phyloP scores from a whole-genome alignment of 2,797 vertebrate genomes.

The Mormyrus proboscirostris region DNA sequence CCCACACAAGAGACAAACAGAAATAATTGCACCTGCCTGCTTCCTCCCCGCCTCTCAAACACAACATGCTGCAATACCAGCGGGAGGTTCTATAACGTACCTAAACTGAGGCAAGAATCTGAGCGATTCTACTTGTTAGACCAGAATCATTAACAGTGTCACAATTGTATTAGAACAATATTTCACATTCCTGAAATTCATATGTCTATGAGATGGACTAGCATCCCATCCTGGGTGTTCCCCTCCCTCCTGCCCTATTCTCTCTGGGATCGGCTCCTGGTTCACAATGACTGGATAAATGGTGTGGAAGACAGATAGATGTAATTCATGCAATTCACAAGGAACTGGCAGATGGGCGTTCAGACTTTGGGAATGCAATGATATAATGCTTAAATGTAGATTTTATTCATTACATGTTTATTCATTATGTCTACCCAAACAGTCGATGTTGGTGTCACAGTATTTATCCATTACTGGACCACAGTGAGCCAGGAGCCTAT shows the following conservation, averaged over 20 bases:
- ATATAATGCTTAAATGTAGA: background rate
- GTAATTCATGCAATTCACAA: background rate
- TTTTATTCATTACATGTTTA: background rate
- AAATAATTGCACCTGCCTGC: slow-evolving; percentile 18
- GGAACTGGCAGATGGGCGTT: background rate
- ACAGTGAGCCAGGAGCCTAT: background rate
- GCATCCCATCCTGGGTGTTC: background rate
- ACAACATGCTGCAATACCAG: background rate
- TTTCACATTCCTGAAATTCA: slow-evolving; percentile 4
- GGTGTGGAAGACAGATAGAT: background rate
- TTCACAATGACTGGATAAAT: background rate
- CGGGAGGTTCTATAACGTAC: slow-evolving; percentile 44
- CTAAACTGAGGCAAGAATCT: slow-evolving; percentile 55
- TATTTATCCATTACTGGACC: background rate
- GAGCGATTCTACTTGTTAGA: slow-evolving; percentile 52
- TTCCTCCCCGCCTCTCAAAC: slow-evolving; percentile 6
- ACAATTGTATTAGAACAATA: slow-evolving; percentile 19
- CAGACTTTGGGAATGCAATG: background rate
- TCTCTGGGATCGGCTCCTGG: background rate
- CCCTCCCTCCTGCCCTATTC: background rate
- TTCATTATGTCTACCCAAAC: background rate
- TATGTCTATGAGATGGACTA: background rate
- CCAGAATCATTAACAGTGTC: slow-evolving; percentile 44
- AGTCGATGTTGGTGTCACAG: background rate
- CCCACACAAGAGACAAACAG: slow-evolving; percentile 29